Evolutionary conservation across 2,888 invertebrate genomes (phyloP).

Genomic region (Eristalis tenax): DNA sequence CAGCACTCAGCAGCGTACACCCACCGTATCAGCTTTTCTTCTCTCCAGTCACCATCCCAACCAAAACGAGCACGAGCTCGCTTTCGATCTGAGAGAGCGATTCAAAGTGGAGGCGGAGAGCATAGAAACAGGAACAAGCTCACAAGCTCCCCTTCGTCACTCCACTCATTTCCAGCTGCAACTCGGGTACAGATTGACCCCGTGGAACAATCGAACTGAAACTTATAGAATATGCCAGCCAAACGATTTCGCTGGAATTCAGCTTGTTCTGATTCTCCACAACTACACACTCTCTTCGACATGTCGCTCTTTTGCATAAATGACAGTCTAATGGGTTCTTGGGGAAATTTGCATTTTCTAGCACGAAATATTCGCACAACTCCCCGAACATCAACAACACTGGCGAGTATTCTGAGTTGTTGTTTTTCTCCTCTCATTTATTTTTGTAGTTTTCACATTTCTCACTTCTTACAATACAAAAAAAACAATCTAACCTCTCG

Average conservation of each 20-base stretch:
- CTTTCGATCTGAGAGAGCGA: neutral
- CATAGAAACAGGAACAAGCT: neutral
- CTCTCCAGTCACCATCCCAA: neutral
- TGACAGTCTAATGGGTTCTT: neutral
- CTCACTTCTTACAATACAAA: too few relatives aligned
- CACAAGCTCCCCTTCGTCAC: too few relatives aligned
- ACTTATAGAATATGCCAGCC: neutral
- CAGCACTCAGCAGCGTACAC: too few relatives aligned
- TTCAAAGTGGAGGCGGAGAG: too few relatives aligned
- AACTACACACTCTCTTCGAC: neutral
- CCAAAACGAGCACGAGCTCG: neutral
- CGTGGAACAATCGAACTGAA: neutral
- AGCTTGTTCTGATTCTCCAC: neutral
- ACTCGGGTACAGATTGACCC: neutral
- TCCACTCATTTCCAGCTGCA: neutral
- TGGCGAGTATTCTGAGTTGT: neutral
- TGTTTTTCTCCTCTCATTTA: conserved; percentile 8
- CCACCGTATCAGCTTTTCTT: conserved; percentile 21
- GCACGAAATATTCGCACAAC: neutral
- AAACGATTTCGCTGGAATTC: neutral
- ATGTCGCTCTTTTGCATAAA: too few relatives aligned
- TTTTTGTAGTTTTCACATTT: neutral
- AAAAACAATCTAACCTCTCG: conserved; percentile 9
- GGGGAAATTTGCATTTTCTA: conserved; percentile 38
- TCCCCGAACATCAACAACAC: conserved; percentile 38